Percentiles rank a stretch among this genome's conserved stretches.
These are phyloP conservation scores for Apis cerana DNA, from an alignment of 1,140 invertebrate genomes.

Conservation along the genomic window DNA sequence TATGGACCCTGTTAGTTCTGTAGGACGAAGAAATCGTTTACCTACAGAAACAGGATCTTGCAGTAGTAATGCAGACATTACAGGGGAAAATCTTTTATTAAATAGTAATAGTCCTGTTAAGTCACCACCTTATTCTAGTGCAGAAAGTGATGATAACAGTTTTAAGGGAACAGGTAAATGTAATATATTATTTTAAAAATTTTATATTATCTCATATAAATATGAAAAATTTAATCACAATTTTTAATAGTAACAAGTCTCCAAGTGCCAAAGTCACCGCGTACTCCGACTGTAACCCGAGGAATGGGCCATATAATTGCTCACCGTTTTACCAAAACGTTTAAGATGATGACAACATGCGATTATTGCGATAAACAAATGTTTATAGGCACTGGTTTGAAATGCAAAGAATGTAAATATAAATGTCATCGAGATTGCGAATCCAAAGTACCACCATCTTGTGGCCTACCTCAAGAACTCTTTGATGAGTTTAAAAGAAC, in stretches of 20 bases:
- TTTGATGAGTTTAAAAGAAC: conserved; percentile 90
- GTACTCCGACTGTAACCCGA: conserved; percentile 86
- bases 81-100: conserved; percentile 80
- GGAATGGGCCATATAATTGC: conserved; percentile 95
- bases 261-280: conserved; percentile 88
- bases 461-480: conserved; percentile 92
- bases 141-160: conserved; percentile 84
- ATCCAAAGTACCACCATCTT: conserved; percentile 94
- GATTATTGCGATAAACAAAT: conserved; percentile 96
- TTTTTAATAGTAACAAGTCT: conserved; percentile 75
- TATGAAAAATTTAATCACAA: conserved; percentile 13
- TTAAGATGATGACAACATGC: conserved; percentile 94
- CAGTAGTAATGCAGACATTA: conserved; percentile 73
- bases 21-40: conserved; percentile 83
- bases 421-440: conserved; percentile 96
- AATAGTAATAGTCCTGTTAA: conserved; percentile 85
- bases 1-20: conserved; percentile 60
- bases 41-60: conserved; percentile 87
- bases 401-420: conserved; percentile 98
- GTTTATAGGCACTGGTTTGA: conserved; percentile 91
- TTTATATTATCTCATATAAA: conserved; percentile 3
- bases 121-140: conserved; percentile 84
- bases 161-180: conserved; percentile 75
- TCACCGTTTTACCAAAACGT: conserved; percentile 94
- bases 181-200: conserved; percentile 1